Base-by-base conservation (phyloP, 1,140 invertebrate species). In the Colletes gigas region DNA sequence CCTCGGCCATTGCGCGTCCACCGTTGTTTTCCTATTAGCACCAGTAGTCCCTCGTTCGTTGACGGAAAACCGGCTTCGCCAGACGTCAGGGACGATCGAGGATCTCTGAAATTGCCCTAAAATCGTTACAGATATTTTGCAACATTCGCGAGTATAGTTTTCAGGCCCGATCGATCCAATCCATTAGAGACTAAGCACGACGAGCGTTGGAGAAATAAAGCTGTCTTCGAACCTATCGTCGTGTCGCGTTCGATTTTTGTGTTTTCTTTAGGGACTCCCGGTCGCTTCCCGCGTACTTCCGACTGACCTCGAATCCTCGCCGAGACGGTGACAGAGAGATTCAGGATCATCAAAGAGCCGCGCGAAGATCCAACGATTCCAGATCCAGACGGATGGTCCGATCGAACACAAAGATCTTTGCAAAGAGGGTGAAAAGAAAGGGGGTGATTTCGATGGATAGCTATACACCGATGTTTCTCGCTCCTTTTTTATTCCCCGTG, bases 221-320 rank as follows among this genome's bases (percentile, higher is more conserved):
- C 60, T 15, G 65, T 21, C 12, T 41, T 69, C 57, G 47, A 41
- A 14, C 44, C 60, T 41, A 50, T 73, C 70, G 19, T 30, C 63
- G 57, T 47, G 6, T 14, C 52, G 17, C 9, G 12, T 47, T 71
- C 57, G 50, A 30, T 69, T 17, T 60, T 15, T 54, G 10, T 69
- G 30, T 21, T 55, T 47, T 54, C n/a, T 47, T 63, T 9, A 41
- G 44, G 68, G 39, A 47, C 59, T 72, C 15, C 9, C 59, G 47
- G 47, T 30, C 6, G 2, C 0, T 50, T 10, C 67, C 15, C 8
- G 50, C 9, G 14, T 3, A 60, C 47, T 21, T 59, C 78, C 84
- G 77, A 81, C 85, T 50, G 86, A 54, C 80, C 86, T 75, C 72
- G 65, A 85, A 83, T 85, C 71, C 50, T 12, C 21, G 47, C 63